Evolutionary conservation across 1,140 invertebrate species (phyloP), one percentile per base, ranked within the genome.

Genomic region (Armadillidium nasatum): DNA sequence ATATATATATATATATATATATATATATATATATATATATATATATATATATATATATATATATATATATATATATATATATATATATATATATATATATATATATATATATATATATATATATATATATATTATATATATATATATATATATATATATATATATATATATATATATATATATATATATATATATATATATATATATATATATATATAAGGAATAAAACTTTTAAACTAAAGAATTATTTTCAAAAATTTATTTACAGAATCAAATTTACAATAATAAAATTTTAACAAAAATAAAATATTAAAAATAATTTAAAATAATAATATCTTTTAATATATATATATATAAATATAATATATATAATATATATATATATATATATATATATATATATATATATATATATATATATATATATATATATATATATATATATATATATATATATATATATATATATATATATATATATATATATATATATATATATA

Each of bases 331-430:
- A 3, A 33, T 33, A 33, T 33, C 33, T 33, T 3, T 33, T 33
- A 33, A 33, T 33, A 33, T 33, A 33, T 33, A 33, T 33, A 33
- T 33, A 33, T 33, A 33, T 33, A 33, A 3, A 33, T 33, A 33
- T 33, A 33, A 71, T 71, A 71, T 71, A 71, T 71, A 71, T 13
- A 71, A 71, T 71, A 71, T 71, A 71, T 11, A 71, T 71, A 71
- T 71, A 71, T 71, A 71, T 43, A 71, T 22, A 71, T 71, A 71
- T 22, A 71, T 71, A 71, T 22, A 71, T 71, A 23, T 22, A 71
- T 71, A 71, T 22, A 43, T 71, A 43, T 71, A 11, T 71, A 43
- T 44, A 71, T 33, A 43, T 43, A 15, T 43, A n/a, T 71, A 60
- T 60, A 15, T 60, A 60, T 15, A 60, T 60, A 60, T 60, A 60